These are phyloP conservation scores for Drosophila borborema DNA, from an alignment of 2,888 invertebrate species.

Conservation along the genomic window DNA sequence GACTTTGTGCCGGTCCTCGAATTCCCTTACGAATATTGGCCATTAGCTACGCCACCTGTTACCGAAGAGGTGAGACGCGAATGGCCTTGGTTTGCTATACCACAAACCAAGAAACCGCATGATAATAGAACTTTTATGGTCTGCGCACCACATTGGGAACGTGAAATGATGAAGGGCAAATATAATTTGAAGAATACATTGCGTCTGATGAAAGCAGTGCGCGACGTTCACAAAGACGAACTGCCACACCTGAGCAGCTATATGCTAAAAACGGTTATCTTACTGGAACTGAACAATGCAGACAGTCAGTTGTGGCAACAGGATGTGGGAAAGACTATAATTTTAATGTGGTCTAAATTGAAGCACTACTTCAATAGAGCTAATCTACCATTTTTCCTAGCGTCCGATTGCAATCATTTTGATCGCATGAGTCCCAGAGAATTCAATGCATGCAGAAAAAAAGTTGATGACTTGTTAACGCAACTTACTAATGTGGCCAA, in stretches of 20 bases:
- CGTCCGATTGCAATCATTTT: slow-evolving; percentile 26
- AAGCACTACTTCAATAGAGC: not conserved
- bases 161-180: slow-evolving; percentile 32
- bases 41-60: not conserved
- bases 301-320: slow-evolving; percentile 13
- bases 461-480: not conserved
- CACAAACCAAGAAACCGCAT: slow-evolving; percentile 18
- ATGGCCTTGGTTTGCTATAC: slow-evolving; percentile 37
- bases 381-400: slow-evolving; percentile 31
- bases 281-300: slow-evolving; percentile 14
- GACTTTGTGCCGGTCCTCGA: slow-evolving; percentile 44
- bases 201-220: slow-evolving; percentile 49
- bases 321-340: slow-evolving; percentile 13
- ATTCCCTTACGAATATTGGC: slow-evolving; percentile 9
- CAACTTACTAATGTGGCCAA: not conserved
- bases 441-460: not conserved
- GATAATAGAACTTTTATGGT: slow-evolving; percentile 41
- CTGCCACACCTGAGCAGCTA: slow-evolving; percentile 41
- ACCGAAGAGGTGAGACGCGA: rapidly evolving
- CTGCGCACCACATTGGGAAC: slow-evolving; percentile 47
- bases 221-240: slow-evolving; percentile 3
- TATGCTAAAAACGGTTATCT: slow-evolving; percentile 46
- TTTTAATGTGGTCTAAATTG: slow-evolving; percentile 36
- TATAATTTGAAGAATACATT: slow-evolving; percentile 40
- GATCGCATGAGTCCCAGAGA: slow-evolving; percentile 7